Evolutionary conservation across 2,888 invertebrate species (phyloP), one percentile per base, ranked within the genome.

Genomic region (Megamerina dolium): DNA sequence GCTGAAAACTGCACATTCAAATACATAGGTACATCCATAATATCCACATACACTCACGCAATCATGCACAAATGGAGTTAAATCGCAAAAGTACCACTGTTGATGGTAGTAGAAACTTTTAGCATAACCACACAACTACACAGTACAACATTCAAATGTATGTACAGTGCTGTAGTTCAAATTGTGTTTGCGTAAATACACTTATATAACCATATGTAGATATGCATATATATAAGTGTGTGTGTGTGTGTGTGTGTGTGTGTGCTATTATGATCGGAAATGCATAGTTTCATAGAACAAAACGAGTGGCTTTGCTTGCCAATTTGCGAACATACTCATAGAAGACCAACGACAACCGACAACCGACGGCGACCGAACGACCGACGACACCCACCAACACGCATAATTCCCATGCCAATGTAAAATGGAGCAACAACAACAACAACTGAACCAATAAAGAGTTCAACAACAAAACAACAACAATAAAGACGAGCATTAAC

Each of bases 391-490:
- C 13, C 10, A 27, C 27, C 10, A 5, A 10, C 10, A 27, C 27
- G 13, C 3, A n/a, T 10, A 27, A 27, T n/a, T n/a, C 3, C 3
- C 27, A 27, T 10, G 12, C 10, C 27, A 27, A 27, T 13, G 13
- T 27, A 27, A 27, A 27, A 13, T 27, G 27, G 13, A 27, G 27
- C 35, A 20, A 40, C 32, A 32, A 39, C 21, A 17, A 23, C 23
- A 23, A 32, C 33, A 40, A 21, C 32, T 23, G 23, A 4, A 40
- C 32, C 17, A 19, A 19, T 3, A 40, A 31, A 14, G 20, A 39
- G 20, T 16, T 27, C 17, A 37, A 8, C 29, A 17, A 27, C 16
- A 9, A 31, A 31, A 31, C 2, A 31, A 31, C n/a, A n/a, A n/a
- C 2, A 12, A 31, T 16, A 31, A 31, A 10, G 27, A 3, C 31